Conservation (phyloP, 2,113 vertebrate genomes). For the Rhadina sibilatrix region DNA sequence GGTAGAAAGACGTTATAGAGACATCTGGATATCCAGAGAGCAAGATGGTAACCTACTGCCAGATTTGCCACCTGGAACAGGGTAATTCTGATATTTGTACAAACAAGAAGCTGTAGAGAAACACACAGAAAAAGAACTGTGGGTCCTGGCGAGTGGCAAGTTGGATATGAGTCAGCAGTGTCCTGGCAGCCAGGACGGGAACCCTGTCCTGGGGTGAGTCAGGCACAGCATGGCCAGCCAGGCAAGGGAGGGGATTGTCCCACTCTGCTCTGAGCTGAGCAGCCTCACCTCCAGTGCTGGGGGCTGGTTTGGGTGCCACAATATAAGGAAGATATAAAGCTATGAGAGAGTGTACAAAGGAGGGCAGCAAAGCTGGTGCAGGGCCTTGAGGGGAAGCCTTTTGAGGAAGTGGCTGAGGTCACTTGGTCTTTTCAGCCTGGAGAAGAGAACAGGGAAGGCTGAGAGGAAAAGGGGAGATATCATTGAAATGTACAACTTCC, state of each 20-base stretch:
- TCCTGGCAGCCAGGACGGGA: background rate
- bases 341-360: background rate
- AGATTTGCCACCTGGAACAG: background rate
- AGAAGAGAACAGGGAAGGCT: background rate
- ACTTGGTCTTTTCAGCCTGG: background rate
- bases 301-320: accelerated
- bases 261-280: accelerated
- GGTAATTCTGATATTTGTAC: background rate
- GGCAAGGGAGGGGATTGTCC: background rate
- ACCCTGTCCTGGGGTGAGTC: accelerated
- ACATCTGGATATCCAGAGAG: background rate
- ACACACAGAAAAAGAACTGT: accelerated
- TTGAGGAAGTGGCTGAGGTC: background rate
- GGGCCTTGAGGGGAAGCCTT: accelerated
- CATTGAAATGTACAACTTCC: background rate
- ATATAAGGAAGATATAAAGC: no score
- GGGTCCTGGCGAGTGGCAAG: background rate
- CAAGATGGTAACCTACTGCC: background rate
- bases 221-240: accelerated
- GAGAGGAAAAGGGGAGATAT: background rate
- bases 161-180: background rate
- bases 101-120: background rate
- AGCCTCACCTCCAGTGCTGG: accelerated
- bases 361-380: background rate
- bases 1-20: background rate